Base-by-base conservation (phyloP, 2,888 invertebrate genomes). In the Pemphredon lugubris region DNA sequence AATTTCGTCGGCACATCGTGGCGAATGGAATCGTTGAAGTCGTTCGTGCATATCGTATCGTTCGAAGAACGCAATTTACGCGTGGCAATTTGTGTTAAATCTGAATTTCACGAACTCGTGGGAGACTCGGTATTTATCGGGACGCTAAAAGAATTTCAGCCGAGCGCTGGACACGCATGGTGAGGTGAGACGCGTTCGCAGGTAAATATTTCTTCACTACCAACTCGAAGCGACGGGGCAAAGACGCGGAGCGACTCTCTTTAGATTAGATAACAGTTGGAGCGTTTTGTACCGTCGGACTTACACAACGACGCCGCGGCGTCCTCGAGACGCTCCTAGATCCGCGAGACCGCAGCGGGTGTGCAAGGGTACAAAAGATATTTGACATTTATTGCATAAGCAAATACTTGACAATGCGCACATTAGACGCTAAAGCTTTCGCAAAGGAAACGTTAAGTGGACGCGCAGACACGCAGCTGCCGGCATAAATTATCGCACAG, bases 211-310 rank as follows among this genome's bases (percentile, higher is more conserved):
- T 80, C 67, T 65, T 67, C 69, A 65, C 70, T 70, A 53, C 64
- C 58, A 72, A 37, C 45, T 39, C 51, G 59, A 18, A 34, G 42
- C 53, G 73, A 53, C 47, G 51, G 65, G 16, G 59, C 60, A 60
- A 71, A 71, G 66, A 64, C 72, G 44, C 59, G 60, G 30, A 30
- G 58, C 55, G 60, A 40, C 55, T 68, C 54, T 44, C 59, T 26
- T n/a, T 44, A 79, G 77, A 77, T 77, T 77, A 77, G 77, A 77
- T 77, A 77, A 77, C 79, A 51, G 70, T 67, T 66, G 70, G 67
- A 77, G 59, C 76, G 58, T 68, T 61, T 40, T 47, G 59, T 59
- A 53, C 47, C 42, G 47, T 32, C 44, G 39, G 55, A 66, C 79
- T 75, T 79, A 55, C 67, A 75, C 61, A 59, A 70, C 67, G 63